A percentile compares a stretch with the other conserved stretches of the same genome.
These are phyloP conservation scores for Pipistrellus pygmaeus DNA, from an alignment of 2,797 vertebrate genomes.

Conservation along the genomic window DNA sequence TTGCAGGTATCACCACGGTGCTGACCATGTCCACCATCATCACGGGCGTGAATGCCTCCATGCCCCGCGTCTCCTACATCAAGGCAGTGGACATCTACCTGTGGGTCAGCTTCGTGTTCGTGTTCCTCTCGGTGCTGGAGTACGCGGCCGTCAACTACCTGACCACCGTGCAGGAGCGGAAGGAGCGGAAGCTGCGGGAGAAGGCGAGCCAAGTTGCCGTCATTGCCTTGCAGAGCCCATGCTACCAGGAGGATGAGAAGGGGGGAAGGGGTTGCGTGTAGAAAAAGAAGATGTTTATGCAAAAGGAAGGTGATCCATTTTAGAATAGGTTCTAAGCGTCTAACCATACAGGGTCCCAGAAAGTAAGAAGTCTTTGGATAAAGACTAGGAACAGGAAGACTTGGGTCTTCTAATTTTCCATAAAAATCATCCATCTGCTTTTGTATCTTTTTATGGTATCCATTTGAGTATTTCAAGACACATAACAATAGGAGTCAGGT, in stretches of 20 bases:
- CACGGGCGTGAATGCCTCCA: constrained; percentile 96
- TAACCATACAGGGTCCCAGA: neutral
- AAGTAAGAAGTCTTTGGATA: neutral
- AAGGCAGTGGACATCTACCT: constrained; percentile 97
- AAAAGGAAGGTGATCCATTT: neutral
- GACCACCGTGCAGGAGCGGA: constrained; percentile 91
- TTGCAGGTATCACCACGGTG: constrained; percentile 93
- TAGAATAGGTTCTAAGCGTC: neutral
- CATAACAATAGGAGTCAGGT: neutral
- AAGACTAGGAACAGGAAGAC: neutral
- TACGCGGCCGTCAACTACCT: constrained; percentile 95
- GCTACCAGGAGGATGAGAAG: neutral
- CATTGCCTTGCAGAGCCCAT: neutral
- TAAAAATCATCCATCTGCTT: neutral
- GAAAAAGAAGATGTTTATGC: neutral
- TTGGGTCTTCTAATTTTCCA: constrained; percentile 5
- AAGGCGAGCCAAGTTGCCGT: constrained; percentile 78
- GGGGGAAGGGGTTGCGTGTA: rapidly evolving
- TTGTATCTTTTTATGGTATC: neutral
- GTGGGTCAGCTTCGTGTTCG: constrained; percentile 97
- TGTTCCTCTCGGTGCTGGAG: constrained; percentile 95
- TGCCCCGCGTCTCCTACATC: constrained; percentile 97
- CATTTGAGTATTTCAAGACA: neutral
- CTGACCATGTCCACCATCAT: constrained; percentile 98
- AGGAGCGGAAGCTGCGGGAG: constrained; percentile 88